A percentile compares a stretch with the other conserved stretches of the same genome.
phyloP scores from a whole-genome alignment of 2,797 vertebrate genomes.

The Danionella dracula region DNA sequence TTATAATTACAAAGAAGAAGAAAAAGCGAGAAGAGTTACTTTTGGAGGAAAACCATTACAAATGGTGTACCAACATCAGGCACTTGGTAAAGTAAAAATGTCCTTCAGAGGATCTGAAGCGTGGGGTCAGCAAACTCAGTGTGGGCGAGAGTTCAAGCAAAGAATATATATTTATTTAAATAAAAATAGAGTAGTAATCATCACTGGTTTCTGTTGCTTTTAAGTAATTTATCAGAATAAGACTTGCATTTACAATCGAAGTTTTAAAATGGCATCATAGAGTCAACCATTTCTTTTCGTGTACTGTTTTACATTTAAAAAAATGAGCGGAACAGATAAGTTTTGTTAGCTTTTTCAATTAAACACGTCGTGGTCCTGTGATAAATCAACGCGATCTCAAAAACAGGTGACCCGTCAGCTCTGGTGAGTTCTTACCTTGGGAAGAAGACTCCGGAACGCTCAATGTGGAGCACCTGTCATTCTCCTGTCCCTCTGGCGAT shows the following conservation, averaged over 20 bases:
- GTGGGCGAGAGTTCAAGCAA: neutral
- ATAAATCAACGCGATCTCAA: neutral
- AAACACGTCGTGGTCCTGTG: neutral
- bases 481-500: conserved; percentile 43
- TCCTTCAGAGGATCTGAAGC: neutral
- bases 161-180: no score
- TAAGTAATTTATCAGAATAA: no score
- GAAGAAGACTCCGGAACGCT: conserved; percentile 24
- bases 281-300: no score
- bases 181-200: no score
- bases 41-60: neutral
- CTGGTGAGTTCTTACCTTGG: conserved; percentile 53
- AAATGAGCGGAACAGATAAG: no score
- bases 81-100: neutral
- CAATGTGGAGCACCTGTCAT: conserved; percentile 35
- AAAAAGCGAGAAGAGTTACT: neutral
- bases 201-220: no score
- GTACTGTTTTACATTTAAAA: no score
- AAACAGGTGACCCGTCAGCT: neutral
- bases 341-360: no score
- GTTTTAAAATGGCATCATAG: no score
- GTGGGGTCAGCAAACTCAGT: no score
- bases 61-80: neutral
- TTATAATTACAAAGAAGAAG: neutral
- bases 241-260: no score